Base-by-base conservation (phyloP, 2,888 invertebrate species). In the Sminthurinus aureus region DNA sequence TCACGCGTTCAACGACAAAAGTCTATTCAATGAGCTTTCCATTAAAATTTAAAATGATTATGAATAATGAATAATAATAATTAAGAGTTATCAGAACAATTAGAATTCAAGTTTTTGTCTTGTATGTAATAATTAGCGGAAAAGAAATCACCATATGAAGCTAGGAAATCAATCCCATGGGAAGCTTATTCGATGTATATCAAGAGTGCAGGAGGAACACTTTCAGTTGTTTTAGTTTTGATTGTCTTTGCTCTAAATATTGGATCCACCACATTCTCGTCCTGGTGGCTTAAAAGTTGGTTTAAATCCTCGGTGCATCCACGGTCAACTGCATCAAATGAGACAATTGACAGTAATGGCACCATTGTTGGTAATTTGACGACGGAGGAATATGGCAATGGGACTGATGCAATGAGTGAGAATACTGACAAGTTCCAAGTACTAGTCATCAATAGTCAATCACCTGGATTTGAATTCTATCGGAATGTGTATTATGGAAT, bases 271-370 rank as follows among this genome's bases (percentile, higher is more conserved):
- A 91, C 92, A 0, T 92, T 93, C 88, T 92, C 92, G 77, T 92
- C 92, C 78, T 92, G 92, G 91, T 93, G 93, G 93, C 90, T 94
- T 9, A 91, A 92, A 4, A 89, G 90, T 81, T 94, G 93, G 93
- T 88, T 89, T 92, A 20, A 89, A 90, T 79, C 90, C 90, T 85
- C 75, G 13, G 51, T 50, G 9, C 12, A 12, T 8, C 22, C 69
- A 8, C 9, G 12, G 8, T 8, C 51, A 51, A 50, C 15, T 26
- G 4, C 6, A 3, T 26, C 20, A 12, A 18, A n/a, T 13, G 3
- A 12, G 15, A 50, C n/a, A n/a, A 67, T 18, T n/a, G n/a, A n/a
- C n/a, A 74, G 9, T 6, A 76, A 76, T 76, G 20, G 4, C 20
- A 13, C 52, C 4, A 50, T 20, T 51, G n/a, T 4, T 8, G 22